Base-by-base conservation (phyloP, 2,888 invertebrate species). In the Luperina testacea region DNA sequence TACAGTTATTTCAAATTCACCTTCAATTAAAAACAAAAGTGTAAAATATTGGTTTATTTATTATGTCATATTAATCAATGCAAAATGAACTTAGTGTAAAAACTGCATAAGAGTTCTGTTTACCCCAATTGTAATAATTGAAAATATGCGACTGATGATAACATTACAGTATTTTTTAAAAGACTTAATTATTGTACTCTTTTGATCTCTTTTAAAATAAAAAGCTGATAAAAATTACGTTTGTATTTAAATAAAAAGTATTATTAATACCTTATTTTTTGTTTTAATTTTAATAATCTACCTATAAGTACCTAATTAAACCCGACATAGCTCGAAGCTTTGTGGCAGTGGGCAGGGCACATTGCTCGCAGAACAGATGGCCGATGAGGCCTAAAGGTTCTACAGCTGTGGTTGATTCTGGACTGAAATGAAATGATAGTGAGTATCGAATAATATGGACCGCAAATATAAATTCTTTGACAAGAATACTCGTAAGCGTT, bases 171-270 rank as follows among this genome's bases (percentile, higher is more conserved):
- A 89, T 89, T 90, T 73, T 73, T 70, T 38, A 27, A 65, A 89
- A 89, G 90, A 89, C 90, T 90, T 81, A 77, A 82, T 81, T 83
- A 81, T 82, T 78, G 71, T 80, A 77, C 75, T 72, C 57, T 78
- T 83, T 83, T 89, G 89, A 89, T 89, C 89, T 89, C 89, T 86
- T 75, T 83, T 74, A 61, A 72, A 74, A 76, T 65, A 74, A 77
- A 80, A 86, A 72, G 64, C 72, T 38, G 72, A 76, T 76, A 70
- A 74, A 79, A 83, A 79, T 75, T 87, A 87, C 42, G 86, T 87
- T 87, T 87, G 82, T 87, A 80, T 69, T 69, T 80, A 71, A 88
- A 80, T 89, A 89, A 90, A 88, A 88, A 84, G 89, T 88, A 88
- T 88, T 88, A 89, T 68, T 86, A 83, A 88, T 77, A 72, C 59